Base-by-base conservation (phyloP, 2,888 invertebrate genomes). In the Agonopterix alstromeriana region DNA sequence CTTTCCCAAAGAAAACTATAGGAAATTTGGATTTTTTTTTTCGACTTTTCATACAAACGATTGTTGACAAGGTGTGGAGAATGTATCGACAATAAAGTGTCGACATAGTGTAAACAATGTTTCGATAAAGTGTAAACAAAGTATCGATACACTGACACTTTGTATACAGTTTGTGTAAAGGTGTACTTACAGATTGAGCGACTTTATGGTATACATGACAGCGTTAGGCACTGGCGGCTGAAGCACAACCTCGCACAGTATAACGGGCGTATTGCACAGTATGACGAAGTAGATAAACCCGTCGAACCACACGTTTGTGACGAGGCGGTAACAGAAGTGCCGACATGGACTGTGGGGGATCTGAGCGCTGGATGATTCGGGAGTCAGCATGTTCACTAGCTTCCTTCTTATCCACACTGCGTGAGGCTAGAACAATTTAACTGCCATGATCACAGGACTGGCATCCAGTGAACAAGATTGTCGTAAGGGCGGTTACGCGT, bases 331-430 rank as follows among this genome's bases (percentile, higher is more conserved):
- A 57, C 84, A 89, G 10, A 60, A 56, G 36, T 76, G 77, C 0
- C 89, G 64, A 67, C 78, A 85, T 1, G 63, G 60, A 2, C 70
- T 64, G 35, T 71, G 71, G 0, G 90, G 89, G 0, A 81, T 62
- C 38, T 77, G 79, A 0, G 70, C 65, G 44, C 71, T 81, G 0
- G 73, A 73, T 0, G 73, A 61, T 14, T 76, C 73, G 0, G 82
- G 73, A 0, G 72, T 73, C 68, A 87, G 75, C 70, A 85, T 74
- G 42, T 75, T 67, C 0, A 89, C 78, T 2, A 90, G 60, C 41
- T 83, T 86, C 2, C 69, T 79, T 0, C 89, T 77, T 0, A 89
- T 63, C 82, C 84, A 88, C 0, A 87, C 73, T 0, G 88, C 82
- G 53, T 84, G 67, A 10, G 10, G 10, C 38, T 38, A n/a, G n/a